Percentiles rank a stretch among this genome's conserved stretches.
Conservation (phyloP, 2,797 vertebrate species). For the Amniataba percoides region DNA sequence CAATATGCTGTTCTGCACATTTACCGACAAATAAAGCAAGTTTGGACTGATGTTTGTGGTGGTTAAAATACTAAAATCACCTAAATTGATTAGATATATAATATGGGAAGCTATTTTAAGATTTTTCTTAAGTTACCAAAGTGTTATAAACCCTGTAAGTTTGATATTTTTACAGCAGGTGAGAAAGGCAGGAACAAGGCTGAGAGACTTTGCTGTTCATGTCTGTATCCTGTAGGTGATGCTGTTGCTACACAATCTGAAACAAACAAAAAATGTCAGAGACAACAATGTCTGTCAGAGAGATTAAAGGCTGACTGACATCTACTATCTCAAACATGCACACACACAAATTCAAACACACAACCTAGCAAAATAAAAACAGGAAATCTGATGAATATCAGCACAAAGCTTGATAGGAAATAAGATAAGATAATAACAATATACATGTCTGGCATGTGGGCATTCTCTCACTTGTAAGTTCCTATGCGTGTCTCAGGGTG, state of each 20-base stretch:
- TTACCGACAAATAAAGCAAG: neutral
- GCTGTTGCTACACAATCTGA: slow-evolving; percentile 67
- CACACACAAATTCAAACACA: neutral
- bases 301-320: slow-evolving; percentile 30
- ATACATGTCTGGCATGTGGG: neutral
- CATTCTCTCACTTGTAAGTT: neutral
- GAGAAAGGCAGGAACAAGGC: neutral
- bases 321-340: neutral
- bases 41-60: neutral
- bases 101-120: neutral
- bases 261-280: neutral
- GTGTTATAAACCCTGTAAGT: neutral
- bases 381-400: neutral
- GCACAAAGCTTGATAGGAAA: slow-evolving; percentile 3
- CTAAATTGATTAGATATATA: neutral
- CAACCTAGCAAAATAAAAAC: neutral
- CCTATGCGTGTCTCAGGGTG: neutral
- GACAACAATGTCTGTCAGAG: slow-evolving; percentile 13
- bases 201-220: slow-evolving; percentile 41
- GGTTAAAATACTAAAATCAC: neutral
- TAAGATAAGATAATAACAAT: slow-evolving; percentile 2
- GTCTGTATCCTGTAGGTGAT: slow-evolving; percentile 62
- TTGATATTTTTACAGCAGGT: neutral
- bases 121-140: neutral
- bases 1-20: neutral